Evolutionary conservation across 2,113 vertebrate species (phyloP).

Genomic region (Setophaga petechia): DNA sequence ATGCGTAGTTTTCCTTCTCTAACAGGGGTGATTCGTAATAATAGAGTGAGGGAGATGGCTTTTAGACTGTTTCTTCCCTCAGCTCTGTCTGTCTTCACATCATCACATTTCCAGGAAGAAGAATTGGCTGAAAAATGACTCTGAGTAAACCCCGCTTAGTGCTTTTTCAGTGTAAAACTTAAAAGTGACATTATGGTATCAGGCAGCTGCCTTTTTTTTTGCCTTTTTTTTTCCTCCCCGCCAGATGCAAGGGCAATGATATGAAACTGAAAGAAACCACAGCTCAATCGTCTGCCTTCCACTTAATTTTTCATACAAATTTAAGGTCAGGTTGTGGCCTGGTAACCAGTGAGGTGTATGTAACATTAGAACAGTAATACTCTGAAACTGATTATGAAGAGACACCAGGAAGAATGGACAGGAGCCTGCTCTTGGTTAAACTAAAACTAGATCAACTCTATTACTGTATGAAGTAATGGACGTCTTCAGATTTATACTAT

Average conservation of each 20-base stretch:
- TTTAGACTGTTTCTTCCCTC: slow-evolving; percentile 67
- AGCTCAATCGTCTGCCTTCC: slow-evolving; percentile 76
- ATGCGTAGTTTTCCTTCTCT: slow-evolving; percentile 51
- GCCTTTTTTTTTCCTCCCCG: background rate
- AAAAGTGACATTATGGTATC: slow-evolving; percentile 75
- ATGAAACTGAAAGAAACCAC: slow-evolving; percentile 80
- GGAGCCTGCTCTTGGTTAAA: slow-evolving; percentile 33
- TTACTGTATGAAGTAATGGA: background rate
- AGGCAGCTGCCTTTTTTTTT: slow-evolving; percentile 47
- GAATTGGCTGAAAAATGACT: slow-evolving; percentile 74
- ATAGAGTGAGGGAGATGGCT: slow-evolving; percentile 71
- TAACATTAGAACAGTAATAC: slow-evolving; percentile 56
- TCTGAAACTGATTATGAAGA: slow-evolving; percentile 27
- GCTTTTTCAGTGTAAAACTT: slow-evolving; percentile 67
- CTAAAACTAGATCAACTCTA: background rate
- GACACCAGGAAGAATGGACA: background rate
- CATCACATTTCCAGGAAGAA: slow-evolving; percentile 79
- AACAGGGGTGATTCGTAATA: slow-evolving; percentile 63
- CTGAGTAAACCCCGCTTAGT: slow-evolving; percentile 67
- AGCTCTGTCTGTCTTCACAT: slow-evolving; percentile 76
- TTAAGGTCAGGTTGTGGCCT: slow-evolving; percentile 73
- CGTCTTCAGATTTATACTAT: background rate
- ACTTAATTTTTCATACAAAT: slow-evolving; percentile 84
- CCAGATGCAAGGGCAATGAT: slow-evolving; percentile 68
- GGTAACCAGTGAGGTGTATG: slow-evolving; percentile 46